phyloP scores from a whole-genome alignment of 2,797 vertebrate species.

The Gastrophryne carolinensis region DNA sequence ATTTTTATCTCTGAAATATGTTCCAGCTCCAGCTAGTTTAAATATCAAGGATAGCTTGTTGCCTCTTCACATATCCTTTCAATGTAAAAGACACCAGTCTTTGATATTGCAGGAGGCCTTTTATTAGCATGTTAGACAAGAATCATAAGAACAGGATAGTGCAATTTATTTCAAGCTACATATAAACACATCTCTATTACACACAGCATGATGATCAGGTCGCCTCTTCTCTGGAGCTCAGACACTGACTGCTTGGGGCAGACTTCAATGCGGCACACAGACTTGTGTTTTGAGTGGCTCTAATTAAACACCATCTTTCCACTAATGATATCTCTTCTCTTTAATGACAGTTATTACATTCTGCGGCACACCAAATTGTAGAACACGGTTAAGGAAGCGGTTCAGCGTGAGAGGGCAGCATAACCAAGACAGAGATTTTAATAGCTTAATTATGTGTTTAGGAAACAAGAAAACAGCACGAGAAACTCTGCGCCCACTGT shows the following conservation, averaged over 20 bases:
- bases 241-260: slow-evolving; percentile 20
- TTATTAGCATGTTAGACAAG: neutral
- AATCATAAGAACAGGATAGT: neutral
- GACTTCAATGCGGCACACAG: slow-evolving; percentile 4
- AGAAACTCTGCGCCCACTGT: slow-evolving; percentile 3
- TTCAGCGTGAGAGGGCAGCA: slow-evolving; percentile 42
- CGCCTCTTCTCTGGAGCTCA: slow-evolving; percentile 2
- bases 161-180: neutral
- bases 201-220: slow-evolving; percentile 6
- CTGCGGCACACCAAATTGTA: slow-evolving; percentile 53
- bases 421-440: slow-evolving; percentile 37
- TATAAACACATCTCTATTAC: slow-evolving; percentile 4
- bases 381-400: slow-evolving; percentile 33
- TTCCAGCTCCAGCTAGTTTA: neutral
- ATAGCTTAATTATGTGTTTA: slow-evolving; percentile 51
- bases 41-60: neutral
- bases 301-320: slow-evolving; percentile 50
- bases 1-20: no score
- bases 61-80: neutral
- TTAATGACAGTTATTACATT: slow-evolving; percentile 64
- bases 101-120: neutral
- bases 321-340: slow-evolving; percentile 60
- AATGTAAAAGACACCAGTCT: neutral
- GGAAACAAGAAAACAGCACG: slow-evolving; percentile 46
- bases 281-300: slow-evolving; percentile 35